Percentiles rank a stretch among this genome's conserved stretches.
Evolutionary conservation across 2,797 vertebrate genomes (phyloP).

Genomic region (Enteromius viviparus): DNA sequence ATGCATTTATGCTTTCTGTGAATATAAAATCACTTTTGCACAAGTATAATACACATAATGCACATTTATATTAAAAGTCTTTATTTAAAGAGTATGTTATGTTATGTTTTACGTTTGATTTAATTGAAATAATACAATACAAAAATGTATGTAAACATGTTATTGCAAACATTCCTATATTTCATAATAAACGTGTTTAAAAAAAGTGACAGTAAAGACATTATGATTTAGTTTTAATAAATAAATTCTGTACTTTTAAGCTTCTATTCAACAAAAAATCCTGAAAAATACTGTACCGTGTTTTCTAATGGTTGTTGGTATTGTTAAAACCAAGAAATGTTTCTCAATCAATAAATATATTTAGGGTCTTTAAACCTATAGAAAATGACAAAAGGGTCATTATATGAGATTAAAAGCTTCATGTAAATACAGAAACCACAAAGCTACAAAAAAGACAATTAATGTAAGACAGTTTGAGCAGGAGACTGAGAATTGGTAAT

Average conservation of each 20-base stretch:
- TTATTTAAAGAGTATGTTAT: not conserved
- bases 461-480: not conserved
- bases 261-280: not conserved
- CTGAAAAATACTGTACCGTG: not conserved
- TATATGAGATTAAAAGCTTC: not conserved
- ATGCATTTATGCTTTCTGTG: not conserved
- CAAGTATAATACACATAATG: not conserved
- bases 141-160: not conserved
- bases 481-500: not conserved
- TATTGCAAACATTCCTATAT: not conserved
- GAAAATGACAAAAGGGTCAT: not conserved
- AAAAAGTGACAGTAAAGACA: not conserved
- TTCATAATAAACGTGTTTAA: not conserved
- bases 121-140: not conserved
- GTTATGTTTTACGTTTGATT: not conserved
- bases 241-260: not conserved
- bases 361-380: not conserved
- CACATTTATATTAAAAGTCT: not conserved
- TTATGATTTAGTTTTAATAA: not conserved
- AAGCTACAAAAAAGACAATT: not conserved
- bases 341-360: not conserved
- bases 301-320: not conserved
- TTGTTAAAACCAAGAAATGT: not conserved
- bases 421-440: constrained; percentile 3
- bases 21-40: not conserved